Percentiles rank a stretch among this genome's conserved stretches.
Conservation (phyloP, 2,113 vertebrate species). For the Psophia crepitans region DNA sequence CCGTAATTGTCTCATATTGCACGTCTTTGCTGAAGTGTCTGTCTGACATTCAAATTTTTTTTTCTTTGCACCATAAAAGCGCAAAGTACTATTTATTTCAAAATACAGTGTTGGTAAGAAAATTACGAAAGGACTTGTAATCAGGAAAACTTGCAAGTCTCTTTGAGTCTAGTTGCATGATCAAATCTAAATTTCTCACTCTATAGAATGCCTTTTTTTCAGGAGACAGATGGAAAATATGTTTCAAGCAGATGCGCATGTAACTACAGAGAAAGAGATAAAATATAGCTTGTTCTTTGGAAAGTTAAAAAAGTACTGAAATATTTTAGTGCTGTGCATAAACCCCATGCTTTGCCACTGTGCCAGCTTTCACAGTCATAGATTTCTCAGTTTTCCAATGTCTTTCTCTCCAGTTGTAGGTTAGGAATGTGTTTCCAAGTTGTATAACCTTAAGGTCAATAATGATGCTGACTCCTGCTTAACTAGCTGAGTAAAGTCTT, state of each 20-base stretch:
- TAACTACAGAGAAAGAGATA: not conserved
- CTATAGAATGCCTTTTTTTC: not conserved
- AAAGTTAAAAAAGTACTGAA: not conserved
- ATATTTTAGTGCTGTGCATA: not conserved
- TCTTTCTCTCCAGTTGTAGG: not conserved
- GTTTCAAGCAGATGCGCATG: not conserved
- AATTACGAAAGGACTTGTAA: not conserved
- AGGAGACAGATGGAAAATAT: not conserved
- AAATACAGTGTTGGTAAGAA: not conserved
- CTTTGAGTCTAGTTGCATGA: not conserved
- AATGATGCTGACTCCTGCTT: not conserved
- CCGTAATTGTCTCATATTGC: not conserved
- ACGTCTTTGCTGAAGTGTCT: not conserved
- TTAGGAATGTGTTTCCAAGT: not conserved
- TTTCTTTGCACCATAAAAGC: not conserved
- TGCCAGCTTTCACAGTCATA: not conserved
- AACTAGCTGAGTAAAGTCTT: not conserved
- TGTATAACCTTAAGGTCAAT: not conserved
- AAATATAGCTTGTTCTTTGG: not conserved
- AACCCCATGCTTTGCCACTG: not conserved
- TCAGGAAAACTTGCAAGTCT: not conserved
- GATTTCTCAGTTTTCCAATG: not conserved
- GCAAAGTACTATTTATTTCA: not conserved
- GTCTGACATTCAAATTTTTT: not conserved
- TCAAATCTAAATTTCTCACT: not conserved